Evolutionary conservation across 2,888 invertebrate species (phyloP), one percentile per base, ranked within the genome.

Genomic region (Acheta domesticus): DNA sequence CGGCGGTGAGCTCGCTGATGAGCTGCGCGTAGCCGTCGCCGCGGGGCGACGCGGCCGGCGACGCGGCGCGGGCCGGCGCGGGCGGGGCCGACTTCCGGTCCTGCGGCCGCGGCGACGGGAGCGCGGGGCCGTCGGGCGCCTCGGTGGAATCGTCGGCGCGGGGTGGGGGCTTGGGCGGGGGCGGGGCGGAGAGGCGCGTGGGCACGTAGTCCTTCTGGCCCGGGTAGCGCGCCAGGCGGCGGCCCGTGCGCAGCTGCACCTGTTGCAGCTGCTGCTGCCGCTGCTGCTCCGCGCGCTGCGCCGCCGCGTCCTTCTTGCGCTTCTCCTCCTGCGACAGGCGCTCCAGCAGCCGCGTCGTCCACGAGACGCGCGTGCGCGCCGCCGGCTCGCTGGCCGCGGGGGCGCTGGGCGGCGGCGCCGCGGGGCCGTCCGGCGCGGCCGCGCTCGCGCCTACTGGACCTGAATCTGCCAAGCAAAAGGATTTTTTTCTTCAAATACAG

Each of bases 301-400:
- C 36, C 48, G 48, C 48, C 11, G 50, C 48, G 16, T 48, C 16
- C 73, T 79, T 79, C 75, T 79, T 80, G 23, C 36, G 75, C 23
- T 49, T 48, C 73, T 81, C 81, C 23, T 82, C 82, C 76, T 81
- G 80, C 5, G 81, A 75, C 14, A 82, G 74, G 75, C 81, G 81
- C 78, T 82, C 80, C 20, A 82, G 77, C n/a, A 82, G 78, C 20
- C 79, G 74, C 23, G 82, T 82, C n/a, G 82, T 82, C 82, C 82
- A 82, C n/a, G 82, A 80, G 19, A 82, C 75, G 11, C 82, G 77
- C 21, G 75, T 11, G 4, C 62, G 4, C 4, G n/a, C 14, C 4
- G 62, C 62, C 62, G 16, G 0, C 16, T 14, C 14, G 62, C 62
- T 19, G 62, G 14, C 4, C n/a, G 16, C 16, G 1, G 16, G 62